Evolutionary conservation across 2,797 vertebrate genomes (phyloP).

Genomic region (Pipistrellus pipistrellus): DNA sequence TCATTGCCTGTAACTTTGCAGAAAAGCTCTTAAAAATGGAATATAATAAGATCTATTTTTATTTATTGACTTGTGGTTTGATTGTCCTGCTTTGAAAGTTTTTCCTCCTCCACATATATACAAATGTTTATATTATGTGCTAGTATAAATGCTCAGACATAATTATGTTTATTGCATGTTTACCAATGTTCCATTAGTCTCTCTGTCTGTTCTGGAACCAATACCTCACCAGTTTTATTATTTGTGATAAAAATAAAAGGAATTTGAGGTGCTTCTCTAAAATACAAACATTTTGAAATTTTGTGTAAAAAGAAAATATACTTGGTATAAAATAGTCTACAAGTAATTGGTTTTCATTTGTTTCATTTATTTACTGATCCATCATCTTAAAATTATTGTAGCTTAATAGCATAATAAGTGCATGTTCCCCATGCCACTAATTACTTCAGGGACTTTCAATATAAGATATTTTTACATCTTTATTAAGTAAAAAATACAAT

Average conservation of each 20-base stretch:
- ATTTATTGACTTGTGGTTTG: background rate
- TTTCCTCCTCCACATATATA: background rate
- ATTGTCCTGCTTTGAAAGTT: constrained; percentile 1
- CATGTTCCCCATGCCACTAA: background rate
- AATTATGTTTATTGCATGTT: background rate
- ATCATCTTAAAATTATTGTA: constrained; percentile 29
- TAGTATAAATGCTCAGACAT: background rate
- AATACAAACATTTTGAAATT: constrained; percentile 26
- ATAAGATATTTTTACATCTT: background rate
- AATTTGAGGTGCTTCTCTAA: background rate
- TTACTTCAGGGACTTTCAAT: background rate
- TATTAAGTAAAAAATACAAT: background rate
- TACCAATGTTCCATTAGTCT: background rate
- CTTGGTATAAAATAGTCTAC: background rate
- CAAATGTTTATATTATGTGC: background rate
- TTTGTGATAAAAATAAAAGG: constrained; percentile 22
- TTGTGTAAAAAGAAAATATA: background rate
- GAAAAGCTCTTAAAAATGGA: constrained; percentile 35
- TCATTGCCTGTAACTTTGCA: constrained; percentile 19
- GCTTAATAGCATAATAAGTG: constrained; percentile 36
- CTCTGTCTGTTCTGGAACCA: background rate
- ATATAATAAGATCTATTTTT: background rate
- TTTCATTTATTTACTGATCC: background rate
- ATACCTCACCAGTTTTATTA: constrained; percentile 10
- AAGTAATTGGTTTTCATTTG: constrained; percentile 22